These are phyloP conservation scores for Cryptops parisi DNA, from an alignment of 2,888 invertebrate species.

Conservation along the genomic window DNA sequence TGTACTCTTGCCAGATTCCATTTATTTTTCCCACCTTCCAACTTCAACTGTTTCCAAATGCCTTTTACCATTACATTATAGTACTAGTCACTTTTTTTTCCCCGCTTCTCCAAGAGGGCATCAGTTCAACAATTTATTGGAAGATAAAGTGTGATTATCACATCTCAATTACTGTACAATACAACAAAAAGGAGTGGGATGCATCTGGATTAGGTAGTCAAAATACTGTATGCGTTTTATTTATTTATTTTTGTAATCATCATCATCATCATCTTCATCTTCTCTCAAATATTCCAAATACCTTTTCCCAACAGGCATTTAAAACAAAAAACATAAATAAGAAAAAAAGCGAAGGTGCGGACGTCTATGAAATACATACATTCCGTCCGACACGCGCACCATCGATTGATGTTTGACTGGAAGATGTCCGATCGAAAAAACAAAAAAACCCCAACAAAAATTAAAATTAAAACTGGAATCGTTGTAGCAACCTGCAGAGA, in stretches of 20 bases:
- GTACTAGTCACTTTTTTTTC: no score
- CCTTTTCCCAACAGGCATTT: no score
- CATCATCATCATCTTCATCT: not conserved
- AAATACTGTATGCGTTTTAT: conserved; percentile 6
- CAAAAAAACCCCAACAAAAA: no score
- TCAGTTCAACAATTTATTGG: conserved; percentile 15
- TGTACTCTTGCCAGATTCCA: not conserved
- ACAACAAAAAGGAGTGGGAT: conserved; percentile 14
- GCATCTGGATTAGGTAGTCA: not conserved
- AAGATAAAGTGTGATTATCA: conserved; percentile 15
- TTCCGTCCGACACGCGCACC: not conserved
- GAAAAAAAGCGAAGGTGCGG: no score
- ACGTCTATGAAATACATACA: no score
- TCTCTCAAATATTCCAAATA: not conserved
- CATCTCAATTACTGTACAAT: conserved; percentile 16
- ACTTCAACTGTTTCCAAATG: not conserved
- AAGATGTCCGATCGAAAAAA: not conserved
- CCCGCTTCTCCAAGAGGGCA: conserved; percentile 8
- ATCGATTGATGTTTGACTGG: not conserved
- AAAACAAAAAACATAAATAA: no score
- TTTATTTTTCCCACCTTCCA: not conserved
- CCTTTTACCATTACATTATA: no score
- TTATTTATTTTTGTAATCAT: not conserved
- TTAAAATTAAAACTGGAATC: no score
- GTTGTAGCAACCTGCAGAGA: not conserved